Percentiles rank a stretch among this genome's conserved stretches.
Evolutionary conservation across 2,113 vertebrate genomes (phyloP).

Genomic region (Macaca mulatta): DNA sequence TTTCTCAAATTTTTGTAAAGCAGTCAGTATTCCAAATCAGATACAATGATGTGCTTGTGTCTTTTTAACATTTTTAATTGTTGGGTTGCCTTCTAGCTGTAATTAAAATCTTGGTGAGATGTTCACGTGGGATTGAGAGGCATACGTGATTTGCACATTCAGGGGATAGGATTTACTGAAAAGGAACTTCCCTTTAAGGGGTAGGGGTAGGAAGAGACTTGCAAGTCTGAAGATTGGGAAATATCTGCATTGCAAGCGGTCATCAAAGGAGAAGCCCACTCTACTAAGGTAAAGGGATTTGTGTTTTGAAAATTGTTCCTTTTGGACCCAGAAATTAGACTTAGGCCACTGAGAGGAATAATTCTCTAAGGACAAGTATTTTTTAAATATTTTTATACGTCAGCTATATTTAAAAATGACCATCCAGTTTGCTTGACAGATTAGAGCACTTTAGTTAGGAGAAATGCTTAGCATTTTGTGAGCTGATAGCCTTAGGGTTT

Average conservation of each 20-base stretch:
- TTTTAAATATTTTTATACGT: not conserved
- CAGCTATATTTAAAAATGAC: not conserved
- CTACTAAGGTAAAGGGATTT: not conserved
- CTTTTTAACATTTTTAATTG: not conserved
- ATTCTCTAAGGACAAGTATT: not conserved
- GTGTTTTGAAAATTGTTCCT: not conserved
- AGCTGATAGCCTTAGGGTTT: not conserved
- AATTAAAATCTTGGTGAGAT: not conserved
- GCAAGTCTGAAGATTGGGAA: not conserved
- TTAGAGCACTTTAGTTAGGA: not conserved
- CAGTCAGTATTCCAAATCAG: not conserved
- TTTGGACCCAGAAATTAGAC: not conserved
- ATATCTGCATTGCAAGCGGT: fast-evolving
- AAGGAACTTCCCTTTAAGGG: not conserved
- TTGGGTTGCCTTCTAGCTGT: not conserved
- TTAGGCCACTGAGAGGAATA: not conserved
- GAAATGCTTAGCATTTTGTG: not conserved
- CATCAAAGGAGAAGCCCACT: not conserved
- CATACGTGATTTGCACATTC: not conserved
- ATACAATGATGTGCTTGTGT: not conserved
- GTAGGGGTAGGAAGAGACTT: too few species aligned
- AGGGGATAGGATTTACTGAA: not conserved
- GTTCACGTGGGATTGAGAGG: not conserved
- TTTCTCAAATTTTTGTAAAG: not conserved
- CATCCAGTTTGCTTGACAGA: not conserved